Evolutionary conservation across 2,113 vertebrate species (phyloP).

Genomic region (Callaeas wilsoni): DNA sequence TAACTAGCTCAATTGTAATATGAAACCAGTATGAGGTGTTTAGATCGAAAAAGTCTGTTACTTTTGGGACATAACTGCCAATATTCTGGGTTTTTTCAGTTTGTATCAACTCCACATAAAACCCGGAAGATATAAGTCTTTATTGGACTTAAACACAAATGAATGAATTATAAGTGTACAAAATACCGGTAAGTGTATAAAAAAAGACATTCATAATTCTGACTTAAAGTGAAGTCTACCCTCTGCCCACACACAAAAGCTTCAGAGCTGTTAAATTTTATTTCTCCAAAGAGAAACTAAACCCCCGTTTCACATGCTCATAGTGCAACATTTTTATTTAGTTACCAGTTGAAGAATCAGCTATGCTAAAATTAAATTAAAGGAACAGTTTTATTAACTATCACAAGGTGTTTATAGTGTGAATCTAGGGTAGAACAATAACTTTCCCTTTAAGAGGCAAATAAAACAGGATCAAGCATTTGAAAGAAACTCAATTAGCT

Average conservation of each 20-base stretch:
- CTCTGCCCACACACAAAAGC: neutral
- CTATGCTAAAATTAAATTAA: neutral
- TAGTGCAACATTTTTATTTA: neutral
- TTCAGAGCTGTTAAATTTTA: neutral
- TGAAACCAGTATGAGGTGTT: neutral
- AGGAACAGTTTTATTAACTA: neutral
- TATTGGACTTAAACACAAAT: neutral
- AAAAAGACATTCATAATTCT: conserved; percentile 40
- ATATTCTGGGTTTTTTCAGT: neutral
- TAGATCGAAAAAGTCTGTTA: neutral
- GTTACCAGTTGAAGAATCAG: neutral
- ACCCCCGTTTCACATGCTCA: neutral
- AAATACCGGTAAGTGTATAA: neutral
- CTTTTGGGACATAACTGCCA: neutral
- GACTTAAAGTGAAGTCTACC: conserved; percentile 25
- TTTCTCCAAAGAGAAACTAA: neutral
- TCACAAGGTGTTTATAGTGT: neutral
- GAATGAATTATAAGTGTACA: neutral
- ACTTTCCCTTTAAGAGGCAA: neutral
- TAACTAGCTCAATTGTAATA: neutral
- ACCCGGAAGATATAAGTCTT: neutral
- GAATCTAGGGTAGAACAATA: neutral
- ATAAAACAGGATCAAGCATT: neutral
- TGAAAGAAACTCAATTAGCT: neutral
- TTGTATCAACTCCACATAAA: neutral